These are phyloP conservation scores for Meloidogyne chitwoodi DNA, from an alignment of 1,140 invertebrate species.

Conservation along the genomic window DNA sequence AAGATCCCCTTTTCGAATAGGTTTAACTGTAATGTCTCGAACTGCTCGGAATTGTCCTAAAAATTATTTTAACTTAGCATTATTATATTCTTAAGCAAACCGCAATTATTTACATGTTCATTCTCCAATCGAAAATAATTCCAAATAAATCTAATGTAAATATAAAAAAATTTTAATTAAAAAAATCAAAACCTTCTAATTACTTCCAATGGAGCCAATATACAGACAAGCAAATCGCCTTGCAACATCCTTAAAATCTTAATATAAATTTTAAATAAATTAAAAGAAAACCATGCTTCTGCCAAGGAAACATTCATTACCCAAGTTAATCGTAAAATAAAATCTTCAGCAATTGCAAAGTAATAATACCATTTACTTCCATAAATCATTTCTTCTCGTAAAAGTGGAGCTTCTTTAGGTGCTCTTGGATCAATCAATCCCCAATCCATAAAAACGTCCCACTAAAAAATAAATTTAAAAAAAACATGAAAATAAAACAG, in stretches of 20 bases:
- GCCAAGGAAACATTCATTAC: slow-evolving; percentile 75
- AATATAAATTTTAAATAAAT: not conserved
- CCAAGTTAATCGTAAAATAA: slow-evolving; percentile 88
- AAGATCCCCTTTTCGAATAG: slow-evolving; percentile 66
- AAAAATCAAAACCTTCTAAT: slow-evolving; percentile 68
- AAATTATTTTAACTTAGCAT: not conserved
- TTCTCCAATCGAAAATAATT: slow-evolving; percentile 99
- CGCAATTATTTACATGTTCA: slow-evolving; percentile 96
- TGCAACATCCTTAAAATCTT: slow-evolving; percentile 65
- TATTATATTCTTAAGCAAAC: slow-evolving; percentile 63
- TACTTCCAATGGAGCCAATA: slow-evolving; percentile 86
- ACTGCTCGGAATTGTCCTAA: slow-evolving; percentile 85
- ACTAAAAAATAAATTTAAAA: slow-evolving; percentile 68
- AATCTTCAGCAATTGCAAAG: slow-evolving; percentile 92
- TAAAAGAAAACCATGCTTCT: slow-evolving; percentile 67
- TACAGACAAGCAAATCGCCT: slow-evolving; percentile 78
- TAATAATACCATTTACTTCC: slow-evolving; percentile 77
- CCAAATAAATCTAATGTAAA: slow-evolving; percentile 79
- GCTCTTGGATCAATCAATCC: slow-evolving; percentile 83
- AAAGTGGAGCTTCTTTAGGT: slow-evolving; percentile 67
- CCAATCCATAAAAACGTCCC: slow-evolving; percentile 99
- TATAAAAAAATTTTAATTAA: slow-evolving; percentile 63
- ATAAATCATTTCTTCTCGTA: slow-evolving; percentile 70
- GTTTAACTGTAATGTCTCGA: slow-evolving; percentile 93
- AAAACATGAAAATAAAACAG: slow-evolving; percentile 65